Evolutionary conservation across 2,888 invertebrate species (phyloP), one percentile per base, ranked within the genome.

Genomic region (Agriopis aurantiaria): DNA sequence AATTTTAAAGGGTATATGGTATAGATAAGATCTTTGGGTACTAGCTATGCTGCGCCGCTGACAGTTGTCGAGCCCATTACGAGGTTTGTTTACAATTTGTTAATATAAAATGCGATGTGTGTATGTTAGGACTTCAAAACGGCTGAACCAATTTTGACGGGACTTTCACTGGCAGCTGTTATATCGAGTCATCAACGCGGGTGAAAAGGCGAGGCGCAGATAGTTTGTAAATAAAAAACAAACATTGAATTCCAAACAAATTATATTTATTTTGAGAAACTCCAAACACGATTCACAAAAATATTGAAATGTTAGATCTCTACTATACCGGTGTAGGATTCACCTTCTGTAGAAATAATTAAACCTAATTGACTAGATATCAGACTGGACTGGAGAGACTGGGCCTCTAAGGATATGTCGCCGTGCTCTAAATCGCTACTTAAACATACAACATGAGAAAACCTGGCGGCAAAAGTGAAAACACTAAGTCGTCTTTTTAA

Each of bases 361-460:
- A 62, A 51, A 60, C 77, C 87, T 88, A 90, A 89, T 89, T 90
- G 90, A 91, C 90, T 90, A 89, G 65, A 62, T 14, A 78, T 75
- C 73, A 75, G 77, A 82, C 80, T 82, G 82, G 76, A 78, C 69
- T 80, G 78, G 61, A 71, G 81, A 75, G 77, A 82, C 80, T 82
- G 80, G 78, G 80, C 81, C 82, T 78, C 78, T 68, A 68, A 69
- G 79, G 85, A 87, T 85, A 86, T 86, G 85, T 85, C 73, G 73
- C 68, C 72, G 74, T 79, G 74, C 68, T 74, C 72, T 75, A 75
- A 72, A 57, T 75, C 75, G 68, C 73, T 67, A 71, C 70, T 63
- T 73, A 75, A 74, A 75, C 72, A 75, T 75, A 74, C 71, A 71
- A 76, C 52, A 74, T 62, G 66, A 69, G 67, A n/a, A 71, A 60